Evolutionary conservation across 2,888 invertebrate species (phyloP).

Genomic region (Dicranocentrus wangi): DNA sequence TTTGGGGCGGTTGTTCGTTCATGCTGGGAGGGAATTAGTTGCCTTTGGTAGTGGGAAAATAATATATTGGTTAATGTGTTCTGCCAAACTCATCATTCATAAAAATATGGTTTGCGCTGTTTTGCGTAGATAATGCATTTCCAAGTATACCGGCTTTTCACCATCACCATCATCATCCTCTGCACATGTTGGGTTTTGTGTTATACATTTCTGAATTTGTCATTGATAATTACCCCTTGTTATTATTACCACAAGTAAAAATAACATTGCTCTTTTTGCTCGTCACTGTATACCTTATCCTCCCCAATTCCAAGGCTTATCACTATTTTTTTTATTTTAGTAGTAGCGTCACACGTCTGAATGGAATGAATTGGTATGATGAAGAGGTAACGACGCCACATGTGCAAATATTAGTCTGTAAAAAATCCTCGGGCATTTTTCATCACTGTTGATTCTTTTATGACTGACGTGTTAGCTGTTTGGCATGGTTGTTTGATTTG

Average conservation of each 20-base stretch:
- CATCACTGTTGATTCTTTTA: conserved; percentile 11
- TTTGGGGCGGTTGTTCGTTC: background rate
- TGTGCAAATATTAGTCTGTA: conserved; percentile 64
- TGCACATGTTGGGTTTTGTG: conserved; percentile 5
- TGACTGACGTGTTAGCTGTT: conserved; percentile 1
- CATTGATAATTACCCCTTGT: background rate
- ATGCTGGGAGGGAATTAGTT: background rate
- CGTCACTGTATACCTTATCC: background rate
- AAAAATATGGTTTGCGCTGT: background rate
- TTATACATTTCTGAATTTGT: background rate
- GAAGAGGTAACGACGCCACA: conserved; percentile 47
- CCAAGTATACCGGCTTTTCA: background rate
- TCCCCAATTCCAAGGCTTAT: conserved; percentile 17
- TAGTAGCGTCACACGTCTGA: background rate
- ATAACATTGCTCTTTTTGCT: background rate
- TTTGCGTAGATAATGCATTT: background rate
- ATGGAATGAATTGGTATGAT: conserved; percentile 37
- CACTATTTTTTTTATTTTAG: conserved; percentile 1
- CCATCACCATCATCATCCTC: background rate
- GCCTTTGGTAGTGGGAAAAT: no score
- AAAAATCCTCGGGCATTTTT: conserved; percentile 35
- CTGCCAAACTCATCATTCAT: background rate
- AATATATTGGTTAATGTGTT: background rate
- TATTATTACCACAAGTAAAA: no score
- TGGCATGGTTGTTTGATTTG: background rate